These are phyloP conservation scores for Lanius ludovicianus DNA, from an alignment of 2,113 vertebrate species.

Conservation along the genomic window DNA sequence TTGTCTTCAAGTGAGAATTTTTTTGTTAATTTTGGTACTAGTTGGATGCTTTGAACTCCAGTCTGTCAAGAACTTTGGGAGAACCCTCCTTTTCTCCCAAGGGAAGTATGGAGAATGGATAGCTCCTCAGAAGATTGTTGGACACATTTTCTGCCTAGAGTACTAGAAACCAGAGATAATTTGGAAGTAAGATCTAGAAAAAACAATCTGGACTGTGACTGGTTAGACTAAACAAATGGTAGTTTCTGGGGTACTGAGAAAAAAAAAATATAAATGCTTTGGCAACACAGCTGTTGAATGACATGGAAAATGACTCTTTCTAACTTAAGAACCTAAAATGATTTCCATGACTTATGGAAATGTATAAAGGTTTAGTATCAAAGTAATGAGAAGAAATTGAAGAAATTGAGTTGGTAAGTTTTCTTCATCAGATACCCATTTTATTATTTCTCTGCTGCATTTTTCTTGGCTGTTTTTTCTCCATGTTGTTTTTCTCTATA, in stretches of 20 bases:
- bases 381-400: neutral
- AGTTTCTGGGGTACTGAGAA: neutral
- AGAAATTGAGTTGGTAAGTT: neutral
- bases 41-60: neutral
- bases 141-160: neutral
- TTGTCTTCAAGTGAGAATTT: neutral
- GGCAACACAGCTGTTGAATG: neutral
- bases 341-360: neutral
- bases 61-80: neutral
- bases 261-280: neutral
- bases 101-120: neutral
- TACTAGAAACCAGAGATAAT: neutral
- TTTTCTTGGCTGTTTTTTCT: neutral
- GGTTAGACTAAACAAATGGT: neutral
- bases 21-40: neutral
- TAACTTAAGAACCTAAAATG: neutral
- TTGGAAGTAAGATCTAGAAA: neutral
- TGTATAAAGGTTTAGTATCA: neutral
- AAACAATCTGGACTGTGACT: neutral
- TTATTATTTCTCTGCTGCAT: neutral
- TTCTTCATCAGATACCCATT: neutral
- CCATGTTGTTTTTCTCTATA: fast-evolving
- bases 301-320: neutral
- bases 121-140: neutral
- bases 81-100: neutral